Evolutionary conservation across 2,888 invertebrate genomes (phyloP).

Genomic region (Hoplodrina ambigua): DNA sequence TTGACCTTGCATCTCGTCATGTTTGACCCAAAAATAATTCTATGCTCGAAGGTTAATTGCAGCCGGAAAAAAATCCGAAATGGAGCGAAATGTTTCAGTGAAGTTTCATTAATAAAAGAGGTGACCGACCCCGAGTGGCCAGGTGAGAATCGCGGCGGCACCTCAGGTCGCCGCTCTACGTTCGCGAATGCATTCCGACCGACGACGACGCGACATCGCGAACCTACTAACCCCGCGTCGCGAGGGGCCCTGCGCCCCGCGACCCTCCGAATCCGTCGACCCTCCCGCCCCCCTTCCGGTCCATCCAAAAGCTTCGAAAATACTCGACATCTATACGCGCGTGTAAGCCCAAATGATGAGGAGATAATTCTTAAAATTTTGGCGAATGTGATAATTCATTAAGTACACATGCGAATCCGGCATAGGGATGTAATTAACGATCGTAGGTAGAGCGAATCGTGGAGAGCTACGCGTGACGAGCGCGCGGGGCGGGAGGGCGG

Average conservation of each 20-base stretch:
- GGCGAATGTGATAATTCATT: constrained; percentile 63
- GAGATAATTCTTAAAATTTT: constrained; percentile 71
- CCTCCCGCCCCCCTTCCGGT: constrained; percentile 85
- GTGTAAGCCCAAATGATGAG: constrained; percentile 76
- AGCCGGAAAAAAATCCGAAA: constrained; percentile 61
- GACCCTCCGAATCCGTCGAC: constrained; percentile 86
- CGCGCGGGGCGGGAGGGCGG: constrained; percentile 86
- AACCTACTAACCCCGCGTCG: constrained; percentile 90
- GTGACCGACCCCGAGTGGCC: constrained; percentile 81
- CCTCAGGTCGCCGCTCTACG: constrained; percentile 89
- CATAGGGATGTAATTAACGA: constrained; percentile 75
- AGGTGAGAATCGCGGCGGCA: constrained; percentile 87
- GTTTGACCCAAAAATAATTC: constrained; percentile 83
- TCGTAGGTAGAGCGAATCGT: constrained; percentile 74
- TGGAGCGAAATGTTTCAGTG: constrained; percentile 54
- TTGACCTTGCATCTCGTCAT: constrained; percentile 86
- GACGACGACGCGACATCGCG: constrained; percentile 89
- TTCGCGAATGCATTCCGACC: constrained; percentile 90
- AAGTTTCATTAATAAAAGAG: constrained; percentile 74
- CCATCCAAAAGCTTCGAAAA: constrained; percentile 89
- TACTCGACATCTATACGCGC: constrained; percentile 85
- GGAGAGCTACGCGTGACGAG: constrained; percentile 78
- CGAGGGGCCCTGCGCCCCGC: constrained; percentile 89
- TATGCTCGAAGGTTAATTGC: constrained; percentile 52
- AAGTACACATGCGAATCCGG: constrained; percentile 67